A percentile compares a stretch with the other conserved stretches of the same genome.
These are phyloP conservation scores for Serrognathus titanus DNA, from an alignment of 2,888 invertebrate genomes.

Conservation along the genomic window DNA sequence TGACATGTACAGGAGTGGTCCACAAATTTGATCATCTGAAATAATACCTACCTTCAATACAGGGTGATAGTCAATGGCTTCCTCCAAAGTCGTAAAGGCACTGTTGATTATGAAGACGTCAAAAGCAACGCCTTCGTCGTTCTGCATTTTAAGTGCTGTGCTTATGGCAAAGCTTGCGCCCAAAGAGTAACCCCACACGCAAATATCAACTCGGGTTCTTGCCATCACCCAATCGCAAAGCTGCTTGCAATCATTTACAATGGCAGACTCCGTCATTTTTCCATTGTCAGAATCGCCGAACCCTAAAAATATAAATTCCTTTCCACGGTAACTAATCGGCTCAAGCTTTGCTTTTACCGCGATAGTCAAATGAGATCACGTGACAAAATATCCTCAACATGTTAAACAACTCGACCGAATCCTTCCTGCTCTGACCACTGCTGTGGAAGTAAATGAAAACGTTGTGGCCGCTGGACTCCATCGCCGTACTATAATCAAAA, in stretches of 20 bases:
- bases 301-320: constrained; percentile 30
- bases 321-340: too few relatives aligned
- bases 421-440: constrained; percentile 41
- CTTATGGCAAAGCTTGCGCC: constrained; percentile 39
- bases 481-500: constrained; percentile 53
- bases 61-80: constrained; percentile 35
- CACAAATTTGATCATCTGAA: too few relatives aligned
- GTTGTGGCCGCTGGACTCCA: constrained; percentile 48
- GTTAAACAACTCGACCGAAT: constrained; percentile 65
- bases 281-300: constrained; percentile 42
- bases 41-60: constrained; percentile 27
- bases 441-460: constrained; percentile 46
- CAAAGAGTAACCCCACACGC: constrained; percentile 44
- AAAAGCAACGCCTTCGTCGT: constrained; percentile 29
- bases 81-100: constrained; percentile 39
- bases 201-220: constrained; percentile 35
- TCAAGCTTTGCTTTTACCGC: constrained; percentile 30
- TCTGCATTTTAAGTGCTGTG: constrained; percentile 32
- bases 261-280: constrained; percentile 36
- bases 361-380: constrained; percentile 45
- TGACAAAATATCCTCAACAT: constrained; percentile 57
- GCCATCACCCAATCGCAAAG: constrained; percentile 38
- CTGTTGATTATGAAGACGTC: constrained; percentile 37
- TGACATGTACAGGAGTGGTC: too few relatives aligned
- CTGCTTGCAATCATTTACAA: constrained; percentile 40